A percentile compares a stretch with the other conserved stretches of the same genome.
Evolutionary conservation across 2,113 vertebrate genomes (phyloP).

Genomic region (Cyphomyrus plagiostoma): DNA sequence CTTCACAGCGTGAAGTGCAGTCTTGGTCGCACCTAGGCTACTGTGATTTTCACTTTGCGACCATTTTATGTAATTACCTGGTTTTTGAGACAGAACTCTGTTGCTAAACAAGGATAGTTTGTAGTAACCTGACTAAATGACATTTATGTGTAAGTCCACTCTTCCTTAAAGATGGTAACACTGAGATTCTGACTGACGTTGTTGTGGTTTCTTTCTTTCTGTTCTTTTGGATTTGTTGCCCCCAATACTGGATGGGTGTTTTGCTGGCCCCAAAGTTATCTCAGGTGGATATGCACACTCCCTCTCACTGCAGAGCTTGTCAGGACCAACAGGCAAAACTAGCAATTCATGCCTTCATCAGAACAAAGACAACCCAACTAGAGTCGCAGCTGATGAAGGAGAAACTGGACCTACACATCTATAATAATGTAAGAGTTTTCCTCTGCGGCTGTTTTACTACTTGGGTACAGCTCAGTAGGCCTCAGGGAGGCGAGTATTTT

Average conservation of each 20-base stretch:
- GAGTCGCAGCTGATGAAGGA: conserved; percentile 43
- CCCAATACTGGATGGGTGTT: neutral
- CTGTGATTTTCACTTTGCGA: neutral
- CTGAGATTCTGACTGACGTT: neutral
- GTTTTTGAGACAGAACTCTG: neutral
- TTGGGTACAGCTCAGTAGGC: neutral
- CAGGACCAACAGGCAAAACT: conserved; percentile 47
- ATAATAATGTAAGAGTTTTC: conserved; percentile 41
- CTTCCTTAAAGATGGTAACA: neutral
- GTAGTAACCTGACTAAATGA: neutral
- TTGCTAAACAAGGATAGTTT: neutral
- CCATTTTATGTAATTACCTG: neutral
- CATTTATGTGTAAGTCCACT: neutral
- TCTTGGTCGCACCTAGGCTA: neutral
- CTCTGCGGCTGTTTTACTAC: neutral
- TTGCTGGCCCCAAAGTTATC: conserved; percentile 30
- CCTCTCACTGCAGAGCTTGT: conserved; percentile 48
- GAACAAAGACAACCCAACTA: conserved; percentile 53
- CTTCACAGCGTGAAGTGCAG: neutral
- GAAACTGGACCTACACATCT: conserved; percentile 54
- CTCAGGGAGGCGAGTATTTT: neutral
- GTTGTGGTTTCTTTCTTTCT: neutral
- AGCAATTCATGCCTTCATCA: conserved; percentile 59
- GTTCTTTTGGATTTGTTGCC: neutral
- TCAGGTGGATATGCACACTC: conserved; percentile 43